Evolutionary conservation across 2,888 invertebrate species (phyloP), one percentile per base, ranked within the genome.

Genomic region (Drosophila subquinaria): DNA sequence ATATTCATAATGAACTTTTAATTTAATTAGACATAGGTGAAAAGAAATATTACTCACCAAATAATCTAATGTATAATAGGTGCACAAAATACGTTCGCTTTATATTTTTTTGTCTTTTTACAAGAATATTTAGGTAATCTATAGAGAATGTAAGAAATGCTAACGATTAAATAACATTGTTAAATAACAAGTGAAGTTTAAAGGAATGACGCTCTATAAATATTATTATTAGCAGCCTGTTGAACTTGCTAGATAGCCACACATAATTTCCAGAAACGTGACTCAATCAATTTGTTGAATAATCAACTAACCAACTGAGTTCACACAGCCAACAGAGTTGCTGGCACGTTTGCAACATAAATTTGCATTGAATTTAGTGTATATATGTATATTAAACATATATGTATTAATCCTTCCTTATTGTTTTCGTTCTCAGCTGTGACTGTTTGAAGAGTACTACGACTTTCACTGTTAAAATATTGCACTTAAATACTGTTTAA

Each of bases 271-370:
- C 23, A 23, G 20, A 53, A 60, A 81, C 81, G 81, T 81, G 75
- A 78, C 63, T 40, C 69, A 81, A 81, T 78, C 65, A 63, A 40
- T 62, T 51, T 68, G 63, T 56, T 40, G 57, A 27, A n/a, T 23
- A 55, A 64, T 40, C 57, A 45, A 30, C 52, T n/a, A 61, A 62
- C 47, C 50, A 48, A 35, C 48, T 42, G 33, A 50, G 45, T 55
- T 51, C 48, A 38, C 30, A 20, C 51, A 61, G 20, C 47, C 50
- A 48, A 35, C 48, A 38, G 33, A 50, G 42, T 27, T 23, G 38
- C 45, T 13, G 30, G 36, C 40, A 57, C 40, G 56, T 38, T 43
- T 69, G 17, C 33, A 15, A 42, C 17, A 59, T 59, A 40, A 59
- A 50, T 48, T 59, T 59, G 48, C 59, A 59, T 45, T 23, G n/a